Evolutionary conservation across 2,113 vertebrate species (phyloP), one percentile per base, ranked within the genome.

Genomic region (Callipepla squamata): DNA sequence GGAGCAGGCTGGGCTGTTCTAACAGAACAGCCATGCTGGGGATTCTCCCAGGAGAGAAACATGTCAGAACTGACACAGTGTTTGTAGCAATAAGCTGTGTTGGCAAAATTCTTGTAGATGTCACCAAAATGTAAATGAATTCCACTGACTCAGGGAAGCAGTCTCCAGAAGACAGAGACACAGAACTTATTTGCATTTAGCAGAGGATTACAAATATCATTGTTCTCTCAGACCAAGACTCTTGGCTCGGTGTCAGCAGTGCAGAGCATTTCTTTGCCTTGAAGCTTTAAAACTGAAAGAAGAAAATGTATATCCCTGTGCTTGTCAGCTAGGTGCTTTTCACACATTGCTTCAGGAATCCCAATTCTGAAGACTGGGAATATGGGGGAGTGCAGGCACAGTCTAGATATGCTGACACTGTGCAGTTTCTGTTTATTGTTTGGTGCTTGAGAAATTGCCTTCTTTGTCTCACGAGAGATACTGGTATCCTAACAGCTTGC

Each of bases 1-100:
- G 45, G 45, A 73, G 6, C 3, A 20, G 42, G n/a, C 55, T 42
- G 8, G 75, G 62, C 79, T 92, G 0, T 48, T 63, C 65, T 67
- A 5, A 79, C n/a, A 70, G 34, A 66, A 10, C 48, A 92, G 58
- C 48, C 83, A 3, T 50, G 26, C 81, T 40, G 50, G 73, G 90
- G 73, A 87, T 91, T 80, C 73, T 93, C 85, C 67, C 68, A n/a
- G 61, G 57, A 16, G 44, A 25, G 47, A n/a, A 63, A 80, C 90
- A 86, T 96, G 94, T 94, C 96, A 95, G 65, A 88, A 38, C 82
- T 96, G 92, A 94, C 89, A 95, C 76, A 84, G 65, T 90, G 73
- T 95, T 96, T 95, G 90, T 80, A 93, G 66, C 51, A 93, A 86
- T 90, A 78, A 94, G 58, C 87, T 75, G 61, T 83, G 87, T 90